Evolutionary conservation across 2,113 vertebrate genomes (phyloP).

Genomic region (Furnarius figulus): DNA sequence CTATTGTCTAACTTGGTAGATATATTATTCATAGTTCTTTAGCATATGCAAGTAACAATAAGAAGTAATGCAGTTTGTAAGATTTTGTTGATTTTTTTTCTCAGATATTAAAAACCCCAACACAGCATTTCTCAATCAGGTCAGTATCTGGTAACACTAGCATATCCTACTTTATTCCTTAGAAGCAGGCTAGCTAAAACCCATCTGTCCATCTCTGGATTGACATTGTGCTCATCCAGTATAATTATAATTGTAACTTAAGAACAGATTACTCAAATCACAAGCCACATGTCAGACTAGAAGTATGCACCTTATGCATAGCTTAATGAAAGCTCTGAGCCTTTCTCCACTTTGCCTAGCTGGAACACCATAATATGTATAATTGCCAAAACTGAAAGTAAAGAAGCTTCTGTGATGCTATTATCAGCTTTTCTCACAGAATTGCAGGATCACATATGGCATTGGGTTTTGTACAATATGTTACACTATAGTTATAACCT

Average conservation of each 20-base stretch:
- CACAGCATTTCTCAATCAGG: neutral
- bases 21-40: neutral
- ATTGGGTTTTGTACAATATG: neutral
- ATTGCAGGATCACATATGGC: neutral
- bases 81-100: neutral
- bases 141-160: conserved; percentile 37
- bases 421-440: conserved; percentile 47
- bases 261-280: conserved; percentile 54
- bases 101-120: neutral
- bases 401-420: conserved; percentile 34
- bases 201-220: conserved; percentile 45
- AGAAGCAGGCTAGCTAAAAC: conserved; percentile 41
- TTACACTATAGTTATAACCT: neutral
- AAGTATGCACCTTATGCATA: neutral
- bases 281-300: neutral
- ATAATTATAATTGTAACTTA: conserved; percentile 65
- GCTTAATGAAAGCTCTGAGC: neutral
- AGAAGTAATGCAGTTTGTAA: neutral
- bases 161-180: conserved; percentile 39
- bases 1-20: neutral
- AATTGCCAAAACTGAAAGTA: conserved; percentile 28
- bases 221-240: conserved; percentile 16
- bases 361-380: neutral
- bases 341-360: neutral
- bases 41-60: neutral